Conservation (phyloP, 2,113 vertebrate species). For the Dryoscopus gambensis region DNA sequence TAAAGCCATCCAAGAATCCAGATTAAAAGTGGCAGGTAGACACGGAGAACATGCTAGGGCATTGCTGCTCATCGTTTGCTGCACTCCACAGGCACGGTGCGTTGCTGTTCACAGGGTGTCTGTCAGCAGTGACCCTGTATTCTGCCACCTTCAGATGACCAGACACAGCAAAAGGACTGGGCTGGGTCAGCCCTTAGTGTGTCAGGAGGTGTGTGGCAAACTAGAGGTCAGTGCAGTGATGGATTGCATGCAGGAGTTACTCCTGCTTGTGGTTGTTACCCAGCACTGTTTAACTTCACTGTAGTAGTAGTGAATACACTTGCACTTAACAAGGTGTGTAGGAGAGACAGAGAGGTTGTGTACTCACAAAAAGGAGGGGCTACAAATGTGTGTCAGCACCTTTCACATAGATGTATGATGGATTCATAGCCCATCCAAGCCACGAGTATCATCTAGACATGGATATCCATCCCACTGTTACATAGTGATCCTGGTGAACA, state of each 20-base stretch:
- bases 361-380: neutral
- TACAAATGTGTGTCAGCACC: neutral
- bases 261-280: neutral
- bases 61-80: neutral
- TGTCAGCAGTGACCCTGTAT: neutral
- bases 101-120: neutral
- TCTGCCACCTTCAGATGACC: neutral
- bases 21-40: neutral
- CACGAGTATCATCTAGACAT: too few relatives aligned
- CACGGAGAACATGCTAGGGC: neutral
- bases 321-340: neutral
- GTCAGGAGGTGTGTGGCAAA: neutral
- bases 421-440: neutral
- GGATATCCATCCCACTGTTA: neutral
- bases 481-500: accelerated
- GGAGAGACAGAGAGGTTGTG: neutral
- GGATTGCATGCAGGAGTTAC: neutral
- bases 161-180: neutral
- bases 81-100: neutral
- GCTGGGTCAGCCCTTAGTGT: neutral
- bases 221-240: accelerated
- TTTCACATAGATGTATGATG: neutral
- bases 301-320: neutral
- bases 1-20: neutral
- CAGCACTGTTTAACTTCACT: neutral